A percentile compares a stretch with the other conserved stretches of the same genome.
phyloP scores from a whole-genome alignment of 2,888 invertebrate genomes.

The Patella caerulea region DNA sequence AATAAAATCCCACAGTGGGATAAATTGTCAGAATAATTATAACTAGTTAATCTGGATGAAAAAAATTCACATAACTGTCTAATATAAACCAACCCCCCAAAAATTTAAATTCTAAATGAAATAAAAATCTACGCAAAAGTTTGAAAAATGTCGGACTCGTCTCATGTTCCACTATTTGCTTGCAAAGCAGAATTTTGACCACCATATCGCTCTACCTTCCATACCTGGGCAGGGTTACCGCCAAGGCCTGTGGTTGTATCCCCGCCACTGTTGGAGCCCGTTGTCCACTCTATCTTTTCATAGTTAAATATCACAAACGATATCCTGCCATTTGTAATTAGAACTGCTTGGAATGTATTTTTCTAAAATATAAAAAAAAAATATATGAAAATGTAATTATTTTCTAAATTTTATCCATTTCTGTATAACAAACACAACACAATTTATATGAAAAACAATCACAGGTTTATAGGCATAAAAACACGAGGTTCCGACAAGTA shows the following conservation, averaged over 20 bases:
- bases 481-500: too few species aligned
- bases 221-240: constrained; percentile 60
- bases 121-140: neutral
- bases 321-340: constrained; percentile 93
- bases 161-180: constrained; percentile 11
- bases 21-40: too few species aligned
- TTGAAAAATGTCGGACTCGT: constrained; percentile 4
- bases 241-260: constrained; percentile 50
- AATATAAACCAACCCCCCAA: too few species aligned
- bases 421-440: too few species aligned
- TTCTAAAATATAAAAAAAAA: constrained; percentile 76
- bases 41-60: too few species aligned
- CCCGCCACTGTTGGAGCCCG: constrained; percentile 57
- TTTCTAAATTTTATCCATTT: too few species aligned
- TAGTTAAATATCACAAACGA: constrained; percentile 98
- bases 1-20: too few species aligned
- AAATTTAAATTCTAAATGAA: too few species aligned
- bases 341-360: constrained; percentile 95
- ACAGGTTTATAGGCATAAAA: too few species aligned
- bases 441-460: too few species aligned
- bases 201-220: constrained; percentile 30
- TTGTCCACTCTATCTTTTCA: constrained; percentile 77
- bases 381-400: too few species aligned
- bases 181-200: constrained; percentile 24
- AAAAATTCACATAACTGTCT: too few species aligned